Evolutionary conservation across 2,113 vertebrate genomes (phyloP).

Genomic region (Cheirogaleus medius): DNA sequence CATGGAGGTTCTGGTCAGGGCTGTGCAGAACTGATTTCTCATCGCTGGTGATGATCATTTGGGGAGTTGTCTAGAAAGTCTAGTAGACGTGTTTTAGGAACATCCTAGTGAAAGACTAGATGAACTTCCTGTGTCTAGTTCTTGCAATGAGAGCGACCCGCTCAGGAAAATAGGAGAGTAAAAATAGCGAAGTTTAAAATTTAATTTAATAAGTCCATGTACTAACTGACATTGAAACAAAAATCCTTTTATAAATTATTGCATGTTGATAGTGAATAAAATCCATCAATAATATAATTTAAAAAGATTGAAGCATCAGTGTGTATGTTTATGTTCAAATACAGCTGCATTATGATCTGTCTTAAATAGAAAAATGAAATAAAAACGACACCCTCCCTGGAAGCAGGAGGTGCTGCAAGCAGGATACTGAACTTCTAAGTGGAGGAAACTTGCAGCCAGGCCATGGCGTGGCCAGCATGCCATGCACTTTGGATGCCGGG

Average conservation of each 20-base stretch:
- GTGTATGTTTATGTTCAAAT: not conserved
- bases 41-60: not conserved
- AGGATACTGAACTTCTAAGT: not conserved
- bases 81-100: not conserved
- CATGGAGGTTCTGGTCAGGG: not conserved
- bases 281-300: not conserved
- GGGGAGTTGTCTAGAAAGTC: not conserved
- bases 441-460: not conserved
- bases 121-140: not conserved
- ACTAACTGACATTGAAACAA: not conserved
- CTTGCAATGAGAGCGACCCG: not conserved
- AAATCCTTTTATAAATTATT: not conserved
- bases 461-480: rapidly evolving
- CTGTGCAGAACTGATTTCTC: not conserved
- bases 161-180: not conserved
- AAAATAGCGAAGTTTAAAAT: not conserved
- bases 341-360: not conserved
- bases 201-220: not conserved
- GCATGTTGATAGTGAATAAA: not conserved
- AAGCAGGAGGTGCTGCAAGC: not conserved
- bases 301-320: not conserved
- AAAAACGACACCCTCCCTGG: not conserved
- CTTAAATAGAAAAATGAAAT: not conserved
- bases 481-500: rapidly evolving
- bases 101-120: not conserved